Evolutionary conservation across 2,888 invertebrate genomes (phyloP), one percentile per base, ranked within the genome.

Genomic region (Macaria notata): DNA sequence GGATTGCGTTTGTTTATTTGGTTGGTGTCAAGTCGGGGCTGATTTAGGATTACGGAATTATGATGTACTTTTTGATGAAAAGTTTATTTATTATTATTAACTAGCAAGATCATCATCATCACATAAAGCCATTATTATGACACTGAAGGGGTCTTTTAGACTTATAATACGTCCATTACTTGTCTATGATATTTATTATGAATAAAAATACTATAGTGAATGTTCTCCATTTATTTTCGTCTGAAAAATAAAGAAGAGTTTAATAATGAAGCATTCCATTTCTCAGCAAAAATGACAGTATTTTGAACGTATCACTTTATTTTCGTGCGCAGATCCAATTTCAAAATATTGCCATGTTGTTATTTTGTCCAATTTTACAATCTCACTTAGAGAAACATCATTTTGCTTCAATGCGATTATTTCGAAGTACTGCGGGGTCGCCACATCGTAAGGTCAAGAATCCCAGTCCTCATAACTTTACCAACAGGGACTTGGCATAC

Each of bases 391-490:
- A 52, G 41, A 58, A 54, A 57, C 58, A 52, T 57, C 41, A 50
- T 48, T 41, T 42, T 41, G 41, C 8, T 42, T 50, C 45, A 49
- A 51, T 56, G 49, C 39, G 51, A 56, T 53, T 54, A 60, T 56
- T 56, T 56, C 39, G 9, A 54, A 56, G 19, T 49, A 60, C 49
- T 36, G 55, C 46, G 46, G 7, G 49, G 39, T 58, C 45, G 56
- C 33, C 43, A 47, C 47, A 45, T 50, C 44, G 36, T 59, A 48
- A 59, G 59, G 59, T 59, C 59, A 59, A 59, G 54, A 54, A 50
- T 54, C 59, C 51, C 51, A 41, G 33, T 50, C 43, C 50, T 59
- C 47, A 59, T 59, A 54, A 54, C 54, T 59, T 59, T 33, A 47
- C 50, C 36, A 48, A 54, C 54, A 31, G 33, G 29, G 46, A 1